Evolutionary conservation across 2,888 invertebrate species (phyloP).

Genomic region (Choreutis nemorana): DNA sequence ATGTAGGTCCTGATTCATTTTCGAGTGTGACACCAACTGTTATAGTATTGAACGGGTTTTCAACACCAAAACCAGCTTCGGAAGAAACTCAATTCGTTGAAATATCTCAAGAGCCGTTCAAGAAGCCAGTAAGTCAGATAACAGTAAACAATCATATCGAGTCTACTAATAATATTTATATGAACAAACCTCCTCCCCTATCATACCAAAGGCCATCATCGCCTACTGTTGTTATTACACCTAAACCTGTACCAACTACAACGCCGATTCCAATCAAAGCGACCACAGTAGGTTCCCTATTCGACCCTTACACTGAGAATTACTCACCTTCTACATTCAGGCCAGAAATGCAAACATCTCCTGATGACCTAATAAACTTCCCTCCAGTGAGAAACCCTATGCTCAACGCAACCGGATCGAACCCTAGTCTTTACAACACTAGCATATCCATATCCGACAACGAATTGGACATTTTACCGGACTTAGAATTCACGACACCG

Average conservation of each 20-base stretch:
- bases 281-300: constrained; percentile 15
- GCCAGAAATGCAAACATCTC: constrained; percentile 70
- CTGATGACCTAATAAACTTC: constrained; percentile 79
- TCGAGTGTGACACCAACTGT: constrained; percentile 59
- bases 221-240: constrained; percentile 73
- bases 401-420: constrained; percentile 73
- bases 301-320: constrained; percentile 34
- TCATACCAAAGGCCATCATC: constrained; percentile 60
- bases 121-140: constrained; percentile 56
- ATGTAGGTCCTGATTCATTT: constrained; percentile 39
- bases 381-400: constrained; percentile 87
- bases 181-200: constrained; percentile 36
- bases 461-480: constrained; percentile 53
- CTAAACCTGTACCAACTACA: constrained; percentile 66
- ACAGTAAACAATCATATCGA: constrained; percentile 70
- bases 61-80: constrained; percentile 31
- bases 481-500: constrained; percentile 78
- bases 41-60: constrained; percentile 42
- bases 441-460: constrained; percentile 62
- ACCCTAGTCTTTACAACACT: constrained; percentile 51
- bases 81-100: constrained; percentile 45
- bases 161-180: constrained; percentile 61
- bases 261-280: constrained; percentile 39
- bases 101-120: constrained; percentile 60
- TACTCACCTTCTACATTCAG: constrained; percentile 38